Conservation (phyloP, 2,888 invertebrate genomes). For the Diaperis boleti region DNA sequence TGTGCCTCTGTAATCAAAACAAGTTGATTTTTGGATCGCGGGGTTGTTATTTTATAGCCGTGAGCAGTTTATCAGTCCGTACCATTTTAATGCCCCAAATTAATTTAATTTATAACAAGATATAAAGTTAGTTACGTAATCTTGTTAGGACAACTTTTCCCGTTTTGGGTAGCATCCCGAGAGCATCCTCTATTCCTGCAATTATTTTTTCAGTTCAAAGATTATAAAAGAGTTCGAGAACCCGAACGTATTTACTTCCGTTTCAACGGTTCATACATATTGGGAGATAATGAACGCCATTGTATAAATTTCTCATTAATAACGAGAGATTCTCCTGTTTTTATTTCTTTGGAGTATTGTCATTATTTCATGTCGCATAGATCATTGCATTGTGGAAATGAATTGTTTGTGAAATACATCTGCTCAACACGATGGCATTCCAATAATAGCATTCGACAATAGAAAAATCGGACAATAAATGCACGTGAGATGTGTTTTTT, state of each 20-base stretch:
- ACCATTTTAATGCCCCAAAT: slow-evolving; percentile 26
- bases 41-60: neutral
- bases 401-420: too few relatives aligned
- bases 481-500: slow-evolving; percentile 15
- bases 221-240: slow-evolving; percentile 34
- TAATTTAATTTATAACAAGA: slow-evolving; percentile 38
- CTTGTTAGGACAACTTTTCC: slow-evolving; percentile 37
- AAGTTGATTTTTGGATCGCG: neutral
- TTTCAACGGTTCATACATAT: slow-evolving; percentile 6
- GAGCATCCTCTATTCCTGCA: slow-evolving; percentile 15
- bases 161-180: slow-evolving; percentile 25
- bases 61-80: slow-evolving; percentile 4
- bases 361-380: slow-evolving; percentile 36
- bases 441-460: slow-evolving; percentile 6
- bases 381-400: slow-evolving; percentile 26
- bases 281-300: slow-evolving; percentile 33
- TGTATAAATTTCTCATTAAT: slow-evolving; percentile 38
- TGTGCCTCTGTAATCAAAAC: neutral
- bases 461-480: slow-evolving; percentile 14
- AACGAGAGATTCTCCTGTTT: slow-evolving; percentile 21
- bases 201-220: slow-evolving; percentile 40
- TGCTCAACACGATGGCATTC: neutral
- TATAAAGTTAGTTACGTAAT: slow-evolving; percentile 37
- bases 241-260: slow-evolving; percentile 18
- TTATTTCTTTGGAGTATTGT: slow-evolving; percentile 22